Conservation (phyloP, 1,140 invertebrate genomes). For the Drosophila bocki region DNA sequence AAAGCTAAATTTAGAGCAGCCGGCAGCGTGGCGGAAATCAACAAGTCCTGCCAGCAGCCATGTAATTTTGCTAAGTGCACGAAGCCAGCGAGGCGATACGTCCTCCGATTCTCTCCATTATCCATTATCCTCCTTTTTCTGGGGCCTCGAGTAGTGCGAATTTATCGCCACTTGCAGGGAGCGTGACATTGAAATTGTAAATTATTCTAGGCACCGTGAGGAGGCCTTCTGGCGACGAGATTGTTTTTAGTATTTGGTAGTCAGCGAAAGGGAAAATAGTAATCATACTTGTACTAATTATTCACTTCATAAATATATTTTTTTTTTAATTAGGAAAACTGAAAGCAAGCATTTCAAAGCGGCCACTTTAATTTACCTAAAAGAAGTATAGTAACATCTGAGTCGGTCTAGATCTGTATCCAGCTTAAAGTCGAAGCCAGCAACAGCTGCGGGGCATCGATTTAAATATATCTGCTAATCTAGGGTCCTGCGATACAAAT, state of each 20-base stretch:
- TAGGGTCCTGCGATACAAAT: conserved; percentile 27
- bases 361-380: neutral
- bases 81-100: conserved; percentile 41
- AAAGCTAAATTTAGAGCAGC: conserved; percentile 78
- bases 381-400: neutral
- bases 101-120: conserved; percentile 5
- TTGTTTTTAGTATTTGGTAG: neutral
- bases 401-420: neutral
- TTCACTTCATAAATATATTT: neutral
- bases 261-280: neutral
- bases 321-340: neutral
- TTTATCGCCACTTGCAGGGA: conserved; percentile 82
- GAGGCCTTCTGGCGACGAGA: neutral
- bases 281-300: neutral
- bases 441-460: conserved; percentile 10
- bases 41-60: conserved; percentile 69
- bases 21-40: conserved; percentile 58
- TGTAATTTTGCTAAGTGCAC: conserved; percentile 80
- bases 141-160: conserved; percentile 62
- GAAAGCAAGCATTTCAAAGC: no score
- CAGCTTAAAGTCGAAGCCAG: neutral
- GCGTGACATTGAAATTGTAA: conserved; percentile 84
- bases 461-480: conserved; percentile 43
- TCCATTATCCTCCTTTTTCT: conserved; percentile 14
- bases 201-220: conserved; percentile 61